A percentile compares a stretch with the other conserved stretches of the same genome.
These are phyloP conservation scores for Prionchulus punctatus DNA, from an alignment of 2,888 invertebrate genomes.

Conservation along the genomic window DNA sequence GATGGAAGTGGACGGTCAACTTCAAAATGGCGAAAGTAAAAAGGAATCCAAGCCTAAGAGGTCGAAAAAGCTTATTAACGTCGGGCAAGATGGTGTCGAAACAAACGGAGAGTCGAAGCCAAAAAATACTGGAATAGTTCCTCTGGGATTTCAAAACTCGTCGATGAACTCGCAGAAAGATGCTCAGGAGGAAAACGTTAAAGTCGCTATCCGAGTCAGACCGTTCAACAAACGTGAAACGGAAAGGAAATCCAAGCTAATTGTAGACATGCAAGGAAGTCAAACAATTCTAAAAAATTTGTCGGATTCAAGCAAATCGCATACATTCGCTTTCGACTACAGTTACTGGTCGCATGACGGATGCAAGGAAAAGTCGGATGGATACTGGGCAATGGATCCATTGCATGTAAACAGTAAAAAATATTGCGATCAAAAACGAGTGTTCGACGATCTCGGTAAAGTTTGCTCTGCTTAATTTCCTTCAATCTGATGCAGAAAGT, in stretches of 20 bases:
- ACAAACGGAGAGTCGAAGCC: too few species aligned
- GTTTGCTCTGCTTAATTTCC: too few species aligned
- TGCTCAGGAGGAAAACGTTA: conserved; percentile 40
- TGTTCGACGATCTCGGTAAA: conserved; percentile 42
- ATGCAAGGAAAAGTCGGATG: conserved; percentile 35
- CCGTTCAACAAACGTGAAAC: conserved; percentile 43
- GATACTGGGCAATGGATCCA: conserved; percentile 32
- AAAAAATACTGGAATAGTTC: too few species aligned
- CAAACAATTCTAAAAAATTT: conserved; percentile 36
- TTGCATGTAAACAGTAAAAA: too few species aligned
- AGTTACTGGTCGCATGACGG: conserved; percentile 46
- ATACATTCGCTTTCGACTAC: conserved; percentile 42
- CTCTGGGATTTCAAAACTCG: too few species aligned
- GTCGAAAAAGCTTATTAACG: too few species aligned
- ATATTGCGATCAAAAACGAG: conserved; percentile 43
- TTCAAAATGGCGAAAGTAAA: too few species aligned
- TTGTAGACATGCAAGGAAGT: conserved; percentile 40
- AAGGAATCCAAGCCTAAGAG: too few species aligned
- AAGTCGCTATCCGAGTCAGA: conserved; percentile 43
- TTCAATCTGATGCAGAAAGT: too few species aligned
- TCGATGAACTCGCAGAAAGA: too few species aligned
- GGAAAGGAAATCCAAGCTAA: conserved; percentile 36
- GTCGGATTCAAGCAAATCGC: conserved; percentile 35
- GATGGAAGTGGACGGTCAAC: too few species aligned
- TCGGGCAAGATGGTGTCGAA: too few species aligned